Evolutionary conservation across 1,140 invertebrate species (phyloP), one percentile per base, ranked within the genome.

Genomic region (Penaeus chinensis): DNA sequence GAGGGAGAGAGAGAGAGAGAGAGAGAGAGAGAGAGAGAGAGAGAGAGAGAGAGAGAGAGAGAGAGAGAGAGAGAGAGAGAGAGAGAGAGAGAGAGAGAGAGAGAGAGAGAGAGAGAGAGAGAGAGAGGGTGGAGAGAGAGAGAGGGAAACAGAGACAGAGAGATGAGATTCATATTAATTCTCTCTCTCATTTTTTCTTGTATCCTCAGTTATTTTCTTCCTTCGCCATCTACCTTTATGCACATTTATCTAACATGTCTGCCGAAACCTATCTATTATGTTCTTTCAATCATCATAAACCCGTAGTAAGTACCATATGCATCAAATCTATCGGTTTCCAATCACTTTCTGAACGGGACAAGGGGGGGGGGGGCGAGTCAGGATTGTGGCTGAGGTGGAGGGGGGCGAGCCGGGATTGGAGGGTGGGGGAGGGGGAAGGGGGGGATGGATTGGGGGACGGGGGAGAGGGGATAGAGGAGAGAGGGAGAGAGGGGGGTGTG

Each of bases 321-420:
- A 81, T 81, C 79, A 81, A 65, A 65, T 32, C 60, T 81, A 81
- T 81, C 62, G 79, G 79, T 63, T 81, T 81, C 79, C 79, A 81
- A 81, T 81, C 79, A 65, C 79, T 47, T 81, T 37, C 24, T 63
- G 24, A 18, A 42, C 60, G 65, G 54, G 20, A 10, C 27, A 19
- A 20, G 24, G 60, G 13, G 42, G 47, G 47, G 76, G 16, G n/a
- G 22, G 42, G 24, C 4, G 62, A 60, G 61, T 27, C 54, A 32
- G 22, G 22, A 47, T 13, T 47, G 47, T 2, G 47, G 47, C 1
- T 0, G 47, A 13, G 47, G 11, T 2, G 47, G 47, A 47, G 11
- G 47, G 47, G 47, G 47, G 47, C 0, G 47, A 13, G 47, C 0
- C 7, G 4, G 11, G 47, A 13, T 7, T 7, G 47, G 47, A 5